These are phyloP conservation scores for Masnerella sp. DNA, from an alignment of 2,888 invertebrate species.

Conservation along the genomic window DNA sequence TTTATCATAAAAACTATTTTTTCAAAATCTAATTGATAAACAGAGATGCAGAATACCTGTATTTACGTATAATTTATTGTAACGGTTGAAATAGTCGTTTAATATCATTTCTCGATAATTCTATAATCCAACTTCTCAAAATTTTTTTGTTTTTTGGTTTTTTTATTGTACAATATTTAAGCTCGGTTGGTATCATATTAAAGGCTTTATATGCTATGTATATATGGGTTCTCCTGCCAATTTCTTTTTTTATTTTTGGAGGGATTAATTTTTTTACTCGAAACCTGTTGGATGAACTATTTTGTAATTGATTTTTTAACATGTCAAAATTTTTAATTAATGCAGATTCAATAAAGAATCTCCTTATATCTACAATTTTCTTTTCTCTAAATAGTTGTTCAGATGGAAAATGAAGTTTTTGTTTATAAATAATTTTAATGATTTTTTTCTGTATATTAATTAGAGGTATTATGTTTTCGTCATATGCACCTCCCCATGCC, in stretches of 20 bases:
- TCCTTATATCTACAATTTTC: background rate
- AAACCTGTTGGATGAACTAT: background rate
- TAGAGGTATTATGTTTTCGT: background rate
- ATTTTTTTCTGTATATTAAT: slow-evolving; percentile 7
- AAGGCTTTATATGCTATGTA: slow-evolving; percentile 4
- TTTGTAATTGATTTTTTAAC: background rate
- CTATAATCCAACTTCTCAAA: slow-evolving; percentile 4
- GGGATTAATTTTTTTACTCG: background rate
- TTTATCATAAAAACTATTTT: too few relatives aligned
- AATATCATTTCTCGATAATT: background rate
- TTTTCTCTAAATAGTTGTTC: slow-evolving; percentile 3
- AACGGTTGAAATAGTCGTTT: background rate
- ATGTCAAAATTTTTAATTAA: background rate
- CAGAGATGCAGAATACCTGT: background rate
- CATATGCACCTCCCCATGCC: slow-evolving; percentile 8
- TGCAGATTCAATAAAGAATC: background rate
- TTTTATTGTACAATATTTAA: slow-evolving; percentile 3
- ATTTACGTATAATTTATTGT: background rate
- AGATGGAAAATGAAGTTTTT: slow-evolving; percentile 1
- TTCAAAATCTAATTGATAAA: too few relatives aligned
- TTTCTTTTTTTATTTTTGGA: slow-evolving; percentile 11
- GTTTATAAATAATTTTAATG: slow-evolving; percentile 4
- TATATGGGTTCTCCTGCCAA: background rate
- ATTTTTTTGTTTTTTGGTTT: slow-evolving; percentile 1
- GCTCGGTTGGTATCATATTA: background rate